phyloP scores from a whole-genome alignment of 2,888 invertebrate genomes.

The Eupeodes luniger region DNA sequence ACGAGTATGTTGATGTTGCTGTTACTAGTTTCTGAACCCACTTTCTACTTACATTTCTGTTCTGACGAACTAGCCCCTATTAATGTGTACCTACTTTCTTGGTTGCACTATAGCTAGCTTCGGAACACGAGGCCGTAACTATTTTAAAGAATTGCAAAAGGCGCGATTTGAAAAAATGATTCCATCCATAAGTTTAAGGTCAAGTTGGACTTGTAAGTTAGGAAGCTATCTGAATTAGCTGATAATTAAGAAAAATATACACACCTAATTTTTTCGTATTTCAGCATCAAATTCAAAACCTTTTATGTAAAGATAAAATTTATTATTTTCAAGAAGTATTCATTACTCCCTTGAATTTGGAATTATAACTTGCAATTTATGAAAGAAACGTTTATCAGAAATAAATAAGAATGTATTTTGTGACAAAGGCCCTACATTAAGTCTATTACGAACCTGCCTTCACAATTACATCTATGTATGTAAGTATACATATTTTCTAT shows the following conservation, averaged over 20 bases:
- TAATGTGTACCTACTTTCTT: constrained; percentile 75
- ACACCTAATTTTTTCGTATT: too few species aligned
- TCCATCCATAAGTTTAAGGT: too few species aligned
- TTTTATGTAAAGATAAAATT: too few species aligned
- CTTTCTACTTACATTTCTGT: constrained; percentile 71
- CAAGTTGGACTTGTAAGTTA: too few species aligned
- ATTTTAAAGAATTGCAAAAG: not conserved
- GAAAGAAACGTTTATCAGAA: too few species aligned
- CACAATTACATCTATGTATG: constrained; percentile 25
- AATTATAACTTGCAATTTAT: too few species aligned
- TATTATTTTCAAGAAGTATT: too few species aligned
- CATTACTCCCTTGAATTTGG: too few species aligned
- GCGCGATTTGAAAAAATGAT: not conserved
- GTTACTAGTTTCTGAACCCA: constrained; percentile 63
- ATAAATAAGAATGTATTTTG: too few species aligned
- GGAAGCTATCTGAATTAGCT: too few species aligned
- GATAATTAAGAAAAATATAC: too few species aligned
- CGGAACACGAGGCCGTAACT: not conserved
- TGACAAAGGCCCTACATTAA: not conserved
- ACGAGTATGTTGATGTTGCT: constrained; percentile 50
- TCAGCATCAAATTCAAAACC: too few species aligned
- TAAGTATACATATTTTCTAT: constrained; percentile 8
- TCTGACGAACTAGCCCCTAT: constrained; percentile 80
- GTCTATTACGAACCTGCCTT: not conserved
- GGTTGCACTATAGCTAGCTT: constrained; percentile 46